Evolutionary conservation across 1,140 invertebrate genomes (phyloP).

Genomic region (Tetranychus cinnabarinus): DNA sequence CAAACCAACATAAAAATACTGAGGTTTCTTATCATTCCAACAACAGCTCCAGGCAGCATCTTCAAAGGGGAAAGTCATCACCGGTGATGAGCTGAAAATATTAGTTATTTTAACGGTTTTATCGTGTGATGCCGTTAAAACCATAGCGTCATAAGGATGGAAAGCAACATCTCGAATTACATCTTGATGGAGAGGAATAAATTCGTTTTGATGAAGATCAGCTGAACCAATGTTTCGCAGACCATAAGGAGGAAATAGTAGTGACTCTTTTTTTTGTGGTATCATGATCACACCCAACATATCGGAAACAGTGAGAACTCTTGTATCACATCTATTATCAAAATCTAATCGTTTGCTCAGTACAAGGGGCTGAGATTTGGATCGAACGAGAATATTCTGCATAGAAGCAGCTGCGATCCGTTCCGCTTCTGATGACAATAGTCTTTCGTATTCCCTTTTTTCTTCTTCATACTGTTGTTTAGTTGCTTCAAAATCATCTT

Average conservation of each 20-base stretch:
- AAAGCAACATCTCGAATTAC: slow-evolving; percentile 51
- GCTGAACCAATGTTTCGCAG: slow-evolving; percentile 31
- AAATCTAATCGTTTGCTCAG: too few species aligned
- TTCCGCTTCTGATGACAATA: too few species aligned
- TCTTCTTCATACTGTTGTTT: too few species aligned
- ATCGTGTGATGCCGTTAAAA: slow-evolving; percentile 48
- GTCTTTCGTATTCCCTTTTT: too few species aligned
- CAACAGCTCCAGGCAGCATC: slow-evolving; percentile 53
- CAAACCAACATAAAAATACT: slow-evolving; percentile 45
- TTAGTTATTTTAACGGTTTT: slow-evolving; percentile 45
- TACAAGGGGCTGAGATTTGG: too few species aligned
- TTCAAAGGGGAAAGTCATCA: slow-evolving; percentile 23
- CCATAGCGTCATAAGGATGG: slow-evolving; percentile 37
- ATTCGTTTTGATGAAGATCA: slow-evolving; percentile 17
- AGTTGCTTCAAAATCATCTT: too few species aligned
- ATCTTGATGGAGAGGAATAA: slow-evolving; percentile 37
- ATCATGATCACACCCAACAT: slow-evolving; percentile 35
- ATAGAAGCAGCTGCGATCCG: too few species aligned
- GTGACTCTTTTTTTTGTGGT: slow-evolving; percentile 35
- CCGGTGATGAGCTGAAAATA: slow-evolving; percentile 22
- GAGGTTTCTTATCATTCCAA: slow-evolving; percentile 40
- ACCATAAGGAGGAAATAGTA: slow-evolving; percentile 42
- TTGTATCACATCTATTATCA: slow-evolving; percentile 30
- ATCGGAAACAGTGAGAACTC: slow-evolving; percentile 42
- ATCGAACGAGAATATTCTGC: too few species aligned